Base-by-base conservation (phyloP, 2,888 invertebrate species). In the Trichogramma evanescens region DNA sequence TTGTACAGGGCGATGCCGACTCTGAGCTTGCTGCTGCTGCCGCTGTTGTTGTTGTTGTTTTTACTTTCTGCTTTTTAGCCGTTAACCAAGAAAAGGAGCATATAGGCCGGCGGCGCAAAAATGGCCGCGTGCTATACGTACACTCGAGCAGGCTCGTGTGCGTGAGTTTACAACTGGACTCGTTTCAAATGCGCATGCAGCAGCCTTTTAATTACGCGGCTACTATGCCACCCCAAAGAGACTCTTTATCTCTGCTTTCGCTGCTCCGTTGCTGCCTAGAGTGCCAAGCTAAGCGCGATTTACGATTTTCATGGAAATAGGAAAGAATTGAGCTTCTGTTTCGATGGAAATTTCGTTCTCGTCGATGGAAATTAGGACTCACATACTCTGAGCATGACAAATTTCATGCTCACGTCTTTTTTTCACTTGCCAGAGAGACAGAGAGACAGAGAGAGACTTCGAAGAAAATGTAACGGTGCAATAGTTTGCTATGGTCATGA, bases 281-380 rank as follows among this genome's bases (percentile, higher is more conserved):
- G 56, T 43, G 60, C 46, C 8, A n/a, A 53, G 45, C 43, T 54
- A 50, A 64, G 61, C 61, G 65, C 68, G 67, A 69, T 74, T 73
- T 70, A 69, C 67, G 67, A 71, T 72, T 72, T 73, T 68, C 67
- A 70, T 71, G 68, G 68, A 72, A 72, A 71, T 71, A 65, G 64
- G 64, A 63, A 66, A 63, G 60, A 54, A 26, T 26, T 26, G 26
- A 26, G 26, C 26, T 26, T 26, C 26, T 26, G 3, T 26, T 26
- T 26, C 3, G 6, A 41, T 56, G 52, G 48, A 53, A 52, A 52
- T 60, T 60, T n/a, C n/a, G n/a, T n/a, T n/a, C 51, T 46, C 5
- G 40, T 7, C 13, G 6, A 41, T 56, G 52, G 48, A 53, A 52
- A 52, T 60, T 60, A 48, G 52, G 52, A 9, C 8, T 42, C 7